phyloP scores from a whole-genome alignment of 2,113 vertebrate species.

The Callionymus lyra region DNA sequence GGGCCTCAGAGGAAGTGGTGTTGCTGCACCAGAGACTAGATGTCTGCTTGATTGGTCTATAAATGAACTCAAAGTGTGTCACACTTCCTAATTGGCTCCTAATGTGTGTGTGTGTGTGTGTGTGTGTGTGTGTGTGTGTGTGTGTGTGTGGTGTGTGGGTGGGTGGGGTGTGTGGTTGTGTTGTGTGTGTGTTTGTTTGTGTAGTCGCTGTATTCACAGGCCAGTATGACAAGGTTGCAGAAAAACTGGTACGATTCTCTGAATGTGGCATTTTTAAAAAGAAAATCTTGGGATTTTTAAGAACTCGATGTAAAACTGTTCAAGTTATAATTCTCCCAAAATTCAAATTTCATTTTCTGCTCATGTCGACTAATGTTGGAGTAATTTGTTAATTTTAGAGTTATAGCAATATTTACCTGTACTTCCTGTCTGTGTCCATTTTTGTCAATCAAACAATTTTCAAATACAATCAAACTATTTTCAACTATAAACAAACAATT shows the following conservation, averaged over 20 bases:
- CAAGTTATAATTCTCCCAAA: too few species aligned
- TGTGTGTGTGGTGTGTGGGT: slow-evolving; percentile 1
- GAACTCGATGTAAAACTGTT: not conserved
- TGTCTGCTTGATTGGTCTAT: slow-evolving; percentile 57
- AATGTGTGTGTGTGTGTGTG: slow-evolving; percentile 20
- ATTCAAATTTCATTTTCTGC: too few species aligned
- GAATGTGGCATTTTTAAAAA: too few species aligned
- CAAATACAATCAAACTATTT: too few species aligned
- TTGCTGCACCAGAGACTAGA: slow-evolving; percentile 48
- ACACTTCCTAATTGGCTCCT: slow-evolving; percentile 35
- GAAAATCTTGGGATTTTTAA: not conserved
- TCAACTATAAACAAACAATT: too few species aligned
- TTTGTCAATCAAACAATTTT: too few species aligned
- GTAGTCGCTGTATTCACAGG: not conserved
- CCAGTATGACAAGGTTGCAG: too few species aligned
- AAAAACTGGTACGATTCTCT: too few species aligned
- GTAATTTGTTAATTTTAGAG: too few species aligned
- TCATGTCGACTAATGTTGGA: too few species aligned
- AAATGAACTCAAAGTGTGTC: slow-evolving; percentile 39
- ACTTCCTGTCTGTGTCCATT: too few species aligned
- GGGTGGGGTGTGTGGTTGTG: slow-evolving; percentile 17
- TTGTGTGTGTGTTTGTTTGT: slow-evolving; percentile 6
- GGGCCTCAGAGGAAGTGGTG: slow-evolving; percentile 4
- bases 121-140: not conserved
- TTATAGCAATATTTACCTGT: too few species aligned